Base-by-base conservation (phyloP, 2,888 invertebrate species). In the Agonopterix heracliana region DNA sequence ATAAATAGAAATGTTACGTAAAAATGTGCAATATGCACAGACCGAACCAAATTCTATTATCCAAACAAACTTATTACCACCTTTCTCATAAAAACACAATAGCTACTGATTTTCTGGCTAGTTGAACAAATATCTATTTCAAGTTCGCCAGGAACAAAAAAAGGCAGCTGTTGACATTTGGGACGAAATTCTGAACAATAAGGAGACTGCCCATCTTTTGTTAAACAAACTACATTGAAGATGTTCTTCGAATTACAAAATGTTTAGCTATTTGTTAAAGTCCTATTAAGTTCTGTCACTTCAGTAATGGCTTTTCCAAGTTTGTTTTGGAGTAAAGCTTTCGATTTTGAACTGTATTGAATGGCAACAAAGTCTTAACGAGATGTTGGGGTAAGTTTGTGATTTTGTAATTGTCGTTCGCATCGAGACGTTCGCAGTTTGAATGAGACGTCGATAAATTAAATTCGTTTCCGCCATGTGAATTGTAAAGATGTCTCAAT, bases 201-300 rank as follows among this genome's bases (percentile, higher is more conserved):
- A 68, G 63, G 59, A 65, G 72, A 66, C 76, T 66, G 73, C 74
- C 67, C 69, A 62, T 71, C 78, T 63, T 74, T 87, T 86, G 85
- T 87, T 78, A 73, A 75, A 66, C 71, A 78, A 82, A 83, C 81
- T 71, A 78, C 73, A 80, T 84, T 83, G 74, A 79, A 78, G 71
- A 76, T 77, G 75, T 88, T 87, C 86, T 66, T 68, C 81, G 87
- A 86, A 87, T 86, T 77, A 81, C 81, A 78, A 81, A 87, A 82
- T 81, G 81, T 81, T 88, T 87, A 83, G 83, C 79, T 84, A 87
- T 88, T 87, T 87, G 87, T 88, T 85, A 86, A 82, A 86, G 69
- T 82, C 79, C 81, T 78, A 87, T 88, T 87, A 85, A 77, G 83
- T 78, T 81, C 72, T 81, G 84, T 82, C 84, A 83, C 80, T 80